Evolutionary conservation across 2,113 vertebrate species (phyloP).

Genomic region (Hippocampus abdominalis): DNA sequence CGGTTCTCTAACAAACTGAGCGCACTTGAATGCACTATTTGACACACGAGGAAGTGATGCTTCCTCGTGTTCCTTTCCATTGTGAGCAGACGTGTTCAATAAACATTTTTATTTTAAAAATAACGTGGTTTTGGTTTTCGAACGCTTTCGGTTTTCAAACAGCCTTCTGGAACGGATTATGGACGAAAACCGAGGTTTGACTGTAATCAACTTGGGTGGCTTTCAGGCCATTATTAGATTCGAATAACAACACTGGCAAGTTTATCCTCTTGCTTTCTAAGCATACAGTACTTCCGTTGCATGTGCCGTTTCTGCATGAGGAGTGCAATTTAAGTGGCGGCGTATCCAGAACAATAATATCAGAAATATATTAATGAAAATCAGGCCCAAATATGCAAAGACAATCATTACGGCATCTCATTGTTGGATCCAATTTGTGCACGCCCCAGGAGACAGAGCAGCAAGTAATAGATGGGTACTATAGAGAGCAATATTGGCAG

Average conservation of each 20-base stretch:
- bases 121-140: no score
- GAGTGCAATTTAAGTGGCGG: slow-evolving; percentile 43
- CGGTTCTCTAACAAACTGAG: no score
- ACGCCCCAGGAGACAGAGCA: slow-evolving; percentile 29
- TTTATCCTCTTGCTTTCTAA: neutral
- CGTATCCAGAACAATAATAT: slow-evolving; percentile 46
- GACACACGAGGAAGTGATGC: no score
- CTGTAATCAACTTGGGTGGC: neutral
- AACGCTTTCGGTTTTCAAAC: no score
- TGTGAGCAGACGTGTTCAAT: no score
- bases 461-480: slow-evolving; percentile 44
- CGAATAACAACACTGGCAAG: neutral
- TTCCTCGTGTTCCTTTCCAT: no score
- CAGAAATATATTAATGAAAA: slow-evolving; percentile 53
- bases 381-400: slow-evolving; percentile 57
- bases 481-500: slow-evolving; percentile 16
- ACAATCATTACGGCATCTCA: slow-evolving; percentile 56
- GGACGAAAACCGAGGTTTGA: no score
- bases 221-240: neutral
- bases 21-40: no score
- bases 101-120: no score
- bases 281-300: slow-evolving; percentile 13
- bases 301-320: slow-evolving; percentile 21
- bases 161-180: no score
- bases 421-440: slow-evolving; percentile 59